Base-by-base conservation (phyloP, 2,797 vertebrate species). In the Corythornis leucogaster region DNA sequence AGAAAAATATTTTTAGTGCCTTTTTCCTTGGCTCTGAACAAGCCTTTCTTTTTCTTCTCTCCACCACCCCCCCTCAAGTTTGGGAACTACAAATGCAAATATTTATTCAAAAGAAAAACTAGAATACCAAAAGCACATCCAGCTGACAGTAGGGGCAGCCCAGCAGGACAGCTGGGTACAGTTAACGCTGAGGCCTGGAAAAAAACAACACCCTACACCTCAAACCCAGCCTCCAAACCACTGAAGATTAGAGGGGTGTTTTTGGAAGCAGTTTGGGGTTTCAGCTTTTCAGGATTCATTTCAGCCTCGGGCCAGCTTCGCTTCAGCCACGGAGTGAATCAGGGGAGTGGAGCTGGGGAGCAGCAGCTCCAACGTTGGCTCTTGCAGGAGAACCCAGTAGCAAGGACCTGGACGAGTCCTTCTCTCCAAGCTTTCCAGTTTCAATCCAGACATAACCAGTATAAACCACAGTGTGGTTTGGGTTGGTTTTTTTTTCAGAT, bases 51-150 rank as follows among this genome's bases (percentile, higher is more conserved):
- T 92, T 93, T 55, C 69, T 89, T 66, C 63, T 70, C 62, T 68
- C 67, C n/a, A 59, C 25, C 24, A 4, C 21, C 16, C 42, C 9
- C 30, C 1, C 6, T 2, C 8, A 78, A 86, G 90, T 95, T 93
- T 94, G 77, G 85, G 91, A 96, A 87, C 83, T 90, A 95, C 87
- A 89, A 95, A 91, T 46, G 85, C 92, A 96, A 95, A 96, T 96
- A 96, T 96, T 96, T 96, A 96, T 87, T 90, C 93, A 95, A 83
- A 96, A 85, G 93, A 84, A 91, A 95, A 96, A 94, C 94, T 94
- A 93, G 90, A 93, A 94, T 96, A 91, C 89, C 85, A 92, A 88
- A 95, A 93, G 95, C 90, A 83, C 87, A 92, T 96, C 93, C 93
- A 93, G 91, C 74, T 74, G 94, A 91, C 84, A 94, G 78, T 64